Evolutionary conservation across 2,113 vertebrate species (phyloP).

Genomic region (Tachuris rubrigastra): DNA sequence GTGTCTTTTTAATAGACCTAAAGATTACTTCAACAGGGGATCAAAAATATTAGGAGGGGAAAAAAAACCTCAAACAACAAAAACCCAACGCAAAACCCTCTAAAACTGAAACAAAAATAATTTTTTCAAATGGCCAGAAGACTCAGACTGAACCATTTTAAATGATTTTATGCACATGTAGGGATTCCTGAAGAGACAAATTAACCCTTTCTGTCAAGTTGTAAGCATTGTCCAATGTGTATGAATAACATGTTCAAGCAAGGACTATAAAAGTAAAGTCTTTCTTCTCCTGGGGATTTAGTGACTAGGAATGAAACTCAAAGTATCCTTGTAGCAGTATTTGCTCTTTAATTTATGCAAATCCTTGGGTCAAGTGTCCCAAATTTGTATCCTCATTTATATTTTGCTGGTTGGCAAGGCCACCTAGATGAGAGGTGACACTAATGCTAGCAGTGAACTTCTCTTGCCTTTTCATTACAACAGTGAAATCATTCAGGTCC

Average conservation of each 20-base stretch:
- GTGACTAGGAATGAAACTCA: not conserved
- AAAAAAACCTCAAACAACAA: not conserved
- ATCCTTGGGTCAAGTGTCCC: not conserved
- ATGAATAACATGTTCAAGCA: not conserved
- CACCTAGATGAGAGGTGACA: not conserved
- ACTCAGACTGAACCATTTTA: not conserved
- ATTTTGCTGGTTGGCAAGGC: not conserved
- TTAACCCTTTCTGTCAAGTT: not conserved
- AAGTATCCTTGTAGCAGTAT: not conserved
- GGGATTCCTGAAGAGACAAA: not conserved
- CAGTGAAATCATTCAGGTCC: not conserved
- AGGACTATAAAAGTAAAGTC: not conserved
- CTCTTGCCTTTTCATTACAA: not conserved
- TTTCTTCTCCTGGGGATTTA: not conserved
- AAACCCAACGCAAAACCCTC: rapidly evolving
- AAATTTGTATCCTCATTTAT: not conserved
- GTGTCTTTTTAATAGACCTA: not conserved
- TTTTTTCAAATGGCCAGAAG: not conserved
- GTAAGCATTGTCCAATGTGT: not conserved
- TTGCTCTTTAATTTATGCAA: not conserved
- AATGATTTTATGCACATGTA: not conserved
- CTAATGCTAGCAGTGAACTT: not conserved
- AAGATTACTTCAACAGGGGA: not conserved
- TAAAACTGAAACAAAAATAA: not conserved
- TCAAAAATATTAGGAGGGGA: not conserved